phyloP scores from a whole-genome alignment of 2,888 invertebrate genomes.

The Melanotus villosus region DNA sequence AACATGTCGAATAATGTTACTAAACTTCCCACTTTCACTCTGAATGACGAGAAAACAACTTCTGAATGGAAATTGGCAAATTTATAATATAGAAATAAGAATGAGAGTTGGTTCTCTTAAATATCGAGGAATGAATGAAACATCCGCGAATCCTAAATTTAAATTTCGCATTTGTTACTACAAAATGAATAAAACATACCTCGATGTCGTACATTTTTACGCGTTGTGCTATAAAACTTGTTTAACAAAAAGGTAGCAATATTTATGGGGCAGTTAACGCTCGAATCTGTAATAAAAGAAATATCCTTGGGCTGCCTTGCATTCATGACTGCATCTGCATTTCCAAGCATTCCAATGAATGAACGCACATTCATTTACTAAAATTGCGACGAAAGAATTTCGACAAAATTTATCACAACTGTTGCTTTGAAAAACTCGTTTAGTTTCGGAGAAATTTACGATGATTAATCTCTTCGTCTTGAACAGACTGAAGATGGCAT shows the following conservation, averaged over 20 bases:
- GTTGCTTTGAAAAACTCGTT: no score
- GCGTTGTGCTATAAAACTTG: slow-evolving; percentile 31
- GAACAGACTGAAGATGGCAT: no score
- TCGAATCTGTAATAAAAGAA: slow-evolving; percentile 31
- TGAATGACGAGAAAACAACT: background rate
- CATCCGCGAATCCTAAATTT: slow-evolving; percentile 1
- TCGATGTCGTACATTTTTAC: slow-evolving; percentile 28
- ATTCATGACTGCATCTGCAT: slow-evolving; percentile 26
- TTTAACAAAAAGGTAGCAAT: slow-evolving; percentile 34
- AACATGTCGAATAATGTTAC: no score
- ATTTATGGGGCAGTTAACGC: slow-evolving; percentile 34
- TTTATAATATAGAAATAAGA: background rate
- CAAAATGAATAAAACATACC: slow-evolving; percentile 37
- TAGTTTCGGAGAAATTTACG: no score
- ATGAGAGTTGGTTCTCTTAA: background rate
- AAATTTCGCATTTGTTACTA: slow-evolving; percentile 30
- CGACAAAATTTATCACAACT: no score
- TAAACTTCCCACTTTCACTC: background rate
- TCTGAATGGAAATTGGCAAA: slow-evolving; percentile 15
- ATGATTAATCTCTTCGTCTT: no score
- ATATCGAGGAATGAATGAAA: slow-evolving; percentile 14
- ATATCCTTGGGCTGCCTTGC: slow-evolving; percentile 20
- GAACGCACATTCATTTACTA: slow-evolving; percentile 10
- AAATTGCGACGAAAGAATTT: background rate
- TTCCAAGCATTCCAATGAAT: slow-evolving; percentile 20